Evolutionary conservation across 2,888 invertebrate genomes (phyloP).

Genomic region (Sinotaia quadrata): DNA sequence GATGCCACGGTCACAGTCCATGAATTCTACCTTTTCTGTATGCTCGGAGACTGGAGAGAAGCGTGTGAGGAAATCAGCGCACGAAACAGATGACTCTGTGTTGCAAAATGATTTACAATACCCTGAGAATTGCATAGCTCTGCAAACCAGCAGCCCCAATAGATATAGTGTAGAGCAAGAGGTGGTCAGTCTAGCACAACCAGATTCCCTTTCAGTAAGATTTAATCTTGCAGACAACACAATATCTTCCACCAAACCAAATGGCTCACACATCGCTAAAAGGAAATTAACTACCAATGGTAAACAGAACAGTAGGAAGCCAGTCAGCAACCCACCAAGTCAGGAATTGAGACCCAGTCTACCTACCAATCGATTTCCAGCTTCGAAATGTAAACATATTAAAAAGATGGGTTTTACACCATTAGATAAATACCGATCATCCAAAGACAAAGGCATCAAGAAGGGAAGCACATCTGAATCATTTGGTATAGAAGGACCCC

Average conservation of each 20-base stretch:
- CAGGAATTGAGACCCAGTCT: conserved; percentile 16
- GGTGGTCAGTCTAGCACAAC: not conserved
- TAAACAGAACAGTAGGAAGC: conserved; percentile 2
- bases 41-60: conserved; percentile 61
- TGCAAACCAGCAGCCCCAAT: not conserved
- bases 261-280: not conserved
- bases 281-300: not conserved
- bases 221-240: not conserved
- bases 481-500: not conserved
- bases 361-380: not conserved
- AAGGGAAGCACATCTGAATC: no score
- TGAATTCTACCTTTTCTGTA: conserved; percentile 49
- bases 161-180: no score
- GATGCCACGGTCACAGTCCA: conserved; percentile 46
- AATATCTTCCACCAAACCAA: no score
- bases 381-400: conserved; percentile 20
- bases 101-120: conserved; percentile 54
- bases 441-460: conserved; percentile 8
- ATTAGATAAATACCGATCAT: conserved; percentile 15
- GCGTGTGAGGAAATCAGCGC: conserved; percentile 25
- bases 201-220: not conserved
- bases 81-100: conserved; percentile 19
- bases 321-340: conserved; percentile 22
- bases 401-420: conserved; percentile 17
- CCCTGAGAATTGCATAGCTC: conserved; percentile 37